Evolutionary conservation across 2,797 vertebrate genomes (phyloP).

Genomic region (Adrianichthys oophorus): DNA sequence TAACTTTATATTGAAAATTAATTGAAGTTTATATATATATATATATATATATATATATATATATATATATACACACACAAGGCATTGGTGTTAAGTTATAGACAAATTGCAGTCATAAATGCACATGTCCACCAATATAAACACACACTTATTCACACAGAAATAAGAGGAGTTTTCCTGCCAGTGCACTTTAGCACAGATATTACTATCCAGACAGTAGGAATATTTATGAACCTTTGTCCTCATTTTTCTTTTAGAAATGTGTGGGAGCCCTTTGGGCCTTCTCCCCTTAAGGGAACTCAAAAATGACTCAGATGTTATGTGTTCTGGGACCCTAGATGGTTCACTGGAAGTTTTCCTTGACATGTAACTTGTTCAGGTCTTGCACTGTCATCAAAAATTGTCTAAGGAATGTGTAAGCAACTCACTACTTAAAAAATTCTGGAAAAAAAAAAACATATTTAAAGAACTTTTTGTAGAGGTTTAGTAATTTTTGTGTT

Average conservation of each 20-base stretch:
- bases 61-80: no score
- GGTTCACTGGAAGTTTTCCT: constrained; percentile 19
- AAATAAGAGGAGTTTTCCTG: constrained; percentile 15
- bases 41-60: no score
- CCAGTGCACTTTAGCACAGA: constrained; percentile 54
- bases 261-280: constrained; percentile 53
- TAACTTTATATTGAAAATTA: no score
- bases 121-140: neutral
- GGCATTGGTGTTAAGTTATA: no score
- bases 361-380: constrained; percentile 18
- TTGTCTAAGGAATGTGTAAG: constrained; percentile 5
- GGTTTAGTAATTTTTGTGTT: no score
- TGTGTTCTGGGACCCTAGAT: constrained; percentile 19
- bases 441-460: constrained; percentile 1
- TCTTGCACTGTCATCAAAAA: constrained; percentile 18
- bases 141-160: constrained; percentile 3
- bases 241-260: constrained; percentile 50
- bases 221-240: constrained; percentile 46
- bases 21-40: no score
- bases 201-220: constrained; percentile 44
- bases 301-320: constrained; percentile 40
- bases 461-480: no score
- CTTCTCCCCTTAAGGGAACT: constrained; percentile 26
- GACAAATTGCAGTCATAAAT: neutral
- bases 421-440: constrained; percentile 5